These are phyloP conservation scores for Pseudopleuronectes americanus DNA, from an alignment of 2,797 vertebrate species.

Conservation along the genomic window DNA sequence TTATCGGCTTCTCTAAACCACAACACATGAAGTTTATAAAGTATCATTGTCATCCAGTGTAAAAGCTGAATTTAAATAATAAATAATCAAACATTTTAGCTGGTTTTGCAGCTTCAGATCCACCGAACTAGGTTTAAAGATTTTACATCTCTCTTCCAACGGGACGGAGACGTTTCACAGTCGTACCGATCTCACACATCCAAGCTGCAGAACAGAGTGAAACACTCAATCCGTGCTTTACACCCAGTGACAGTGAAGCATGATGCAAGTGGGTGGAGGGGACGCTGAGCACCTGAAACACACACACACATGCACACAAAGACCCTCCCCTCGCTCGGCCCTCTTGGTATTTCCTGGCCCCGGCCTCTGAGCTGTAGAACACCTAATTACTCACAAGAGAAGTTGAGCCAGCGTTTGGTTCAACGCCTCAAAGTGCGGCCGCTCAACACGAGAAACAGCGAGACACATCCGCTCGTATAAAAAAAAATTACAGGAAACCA, in stretches of 20 bases:
- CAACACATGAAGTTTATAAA: too few relatives aligned
- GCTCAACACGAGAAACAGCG: conserved; percentile 20
- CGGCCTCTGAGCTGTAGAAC: conserved; percentile 56
- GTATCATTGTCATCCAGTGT: too few relatives aligned
- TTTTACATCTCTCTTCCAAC: not conserved
- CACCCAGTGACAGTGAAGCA: conserved; percentile 21
- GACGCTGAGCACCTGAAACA: conserved; percentile 1
- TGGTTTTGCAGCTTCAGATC: too few relatives aligned
- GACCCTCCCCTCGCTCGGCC: too few relatives aligned
- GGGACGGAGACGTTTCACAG: not conserved
- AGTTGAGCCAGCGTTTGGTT: conserved; percentile 50
- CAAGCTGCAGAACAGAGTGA: conserved; percentile 16
- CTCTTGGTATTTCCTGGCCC: conserved; percentile 83
- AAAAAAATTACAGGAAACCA: conserved; percentile 25
- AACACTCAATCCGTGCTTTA: conserved; percentile 6
- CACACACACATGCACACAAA: conserved; percentile 16
- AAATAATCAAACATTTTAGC: too few relatives aligned
- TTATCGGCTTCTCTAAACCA: too few relatives aligned
- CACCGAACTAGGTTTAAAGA: too few relatives aligned
- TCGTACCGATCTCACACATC: not conserved
- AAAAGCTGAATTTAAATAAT: too few relatives aligned
- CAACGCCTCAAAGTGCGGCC: conserved; percentile 26
- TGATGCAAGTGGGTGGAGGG: conserved; percentile 51
- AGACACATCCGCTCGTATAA: conserved; percentile 14
- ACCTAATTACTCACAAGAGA: conserved; percentile 55